These are phyloP conservation scores for Eudasyphora cyanicolor DNA, from an alignment of 2,888 invertebrate species.

Conservation along the genomic window DNA sequence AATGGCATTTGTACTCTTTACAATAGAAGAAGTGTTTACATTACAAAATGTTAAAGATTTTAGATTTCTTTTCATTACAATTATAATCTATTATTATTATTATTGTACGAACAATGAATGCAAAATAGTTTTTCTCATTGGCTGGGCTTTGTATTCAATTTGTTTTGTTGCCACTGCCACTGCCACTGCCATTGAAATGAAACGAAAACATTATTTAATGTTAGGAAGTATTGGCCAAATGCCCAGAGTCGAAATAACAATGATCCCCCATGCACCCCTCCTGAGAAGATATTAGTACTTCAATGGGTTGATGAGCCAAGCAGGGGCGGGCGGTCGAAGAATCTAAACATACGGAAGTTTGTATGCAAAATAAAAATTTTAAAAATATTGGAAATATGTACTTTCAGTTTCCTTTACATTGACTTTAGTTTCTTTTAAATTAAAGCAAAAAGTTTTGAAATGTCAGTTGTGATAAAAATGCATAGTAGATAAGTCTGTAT, in stretches of 20 bases:
- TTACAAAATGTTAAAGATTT: constrained; percentile 9
- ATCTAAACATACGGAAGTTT: not conserved
- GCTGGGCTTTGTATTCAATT: not conserved
- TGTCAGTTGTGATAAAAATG: too few species aligned
- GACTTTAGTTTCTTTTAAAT: too few species aligned
- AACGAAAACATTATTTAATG: not conserved
- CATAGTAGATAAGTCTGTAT: too few species aligned
- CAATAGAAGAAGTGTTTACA: constrained; percentile 6
- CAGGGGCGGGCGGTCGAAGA: not conserved
- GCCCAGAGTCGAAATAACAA: not conserved
- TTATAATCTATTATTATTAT: constrained; percentile 10
- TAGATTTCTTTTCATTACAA: constrained; percentile 5
- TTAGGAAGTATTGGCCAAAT: not conserved
- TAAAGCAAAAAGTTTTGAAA: too few species aligned
- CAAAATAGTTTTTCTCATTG: not conserved
- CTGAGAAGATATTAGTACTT: not conserved
- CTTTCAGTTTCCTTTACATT: too few species aligned
- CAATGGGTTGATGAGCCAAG: not conserved
- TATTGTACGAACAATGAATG: not conserved
- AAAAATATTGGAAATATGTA: too few species aligned
- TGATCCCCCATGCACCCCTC: not conserved
- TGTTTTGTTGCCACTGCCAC: not conserved
- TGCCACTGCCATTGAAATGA: not conserved
- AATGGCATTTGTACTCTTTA: too few species aligned
- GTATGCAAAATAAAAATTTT: too few species aligned